Evolutionary conservation across 2,888 invertebrate species (phyloP), one percentile per base, ranked within the genome.

Genomic region (Orgyia antiqua): DNA sequence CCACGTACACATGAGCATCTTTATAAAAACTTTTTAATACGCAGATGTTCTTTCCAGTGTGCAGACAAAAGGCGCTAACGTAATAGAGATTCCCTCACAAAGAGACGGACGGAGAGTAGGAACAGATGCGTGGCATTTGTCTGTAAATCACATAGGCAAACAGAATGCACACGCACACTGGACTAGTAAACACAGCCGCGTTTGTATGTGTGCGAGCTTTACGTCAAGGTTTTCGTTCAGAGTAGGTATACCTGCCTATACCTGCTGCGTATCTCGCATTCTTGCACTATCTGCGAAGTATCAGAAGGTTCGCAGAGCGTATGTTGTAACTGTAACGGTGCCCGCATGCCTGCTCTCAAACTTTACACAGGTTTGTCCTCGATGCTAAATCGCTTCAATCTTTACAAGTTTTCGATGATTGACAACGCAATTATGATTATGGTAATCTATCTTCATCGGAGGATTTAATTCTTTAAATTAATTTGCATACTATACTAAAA

Each of bases 121-220:
- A 72, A 73, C 82, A 82, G 84, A 84, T 80, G 83, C 71, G 68
- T 70, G 50, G 52, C 66, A 64, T 82, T 80, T 82, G 76, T 70
- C 72, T 80, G 84, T 83, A 68, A 84, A 86, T 84, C 76, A 82
- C 60, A 72, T 66, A 68, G 56, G 62, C 72, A 84, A 83, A 86
- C 71, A 83, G 55, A 63, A 56, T 66, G 58, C 71, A 64, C 70
- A 70, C 63, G 46, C 34, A 38, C 39, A 35, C 32, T 36, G 24
- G 15, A 36, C 41, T 34, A 36, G 48, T 43, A 46, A 38, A 25
- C 36, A 51, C 45, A 42, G 41, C 27, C 17, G 33, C 18, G 17
- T 5, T 43, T 25, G 32, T 56, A 55, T 57, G 59, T 60, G 57
- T 38, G 63, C 57, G 53, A 56, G 53, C 57, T 58, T 58, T 56